These are phyloP conservation scores for Pogona vitticeps DNA, from an alignment of 2,113 vertebrate genomes.

Conservation along the genomic window DNA sequence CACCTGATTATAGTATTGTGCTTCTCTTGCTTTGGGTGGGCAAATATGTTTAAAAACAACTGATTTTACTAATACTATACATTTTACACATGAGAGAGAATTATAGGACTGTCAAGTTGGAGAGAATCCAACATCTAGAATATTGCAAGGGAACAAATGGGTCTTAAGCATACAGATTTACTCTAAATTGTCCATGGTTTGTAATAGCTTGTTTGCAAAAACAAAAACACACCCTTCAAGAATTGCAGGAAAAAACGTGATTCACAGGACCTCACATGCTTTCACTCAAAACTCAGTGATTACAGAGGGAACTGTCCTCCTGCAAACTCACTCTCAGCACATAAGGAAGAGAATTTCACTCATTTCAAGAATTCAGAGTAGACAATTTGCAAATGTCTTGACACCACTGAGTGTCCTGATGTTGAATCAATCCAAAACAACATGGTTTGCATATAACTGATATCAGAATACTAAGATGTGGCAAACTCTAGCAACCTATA, in stretches of 20 bases:
- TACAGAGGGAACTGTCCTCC: neutral
- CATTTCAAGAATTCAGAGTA: neutral
- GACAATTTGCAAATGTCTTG: slow-evolving; percentile 17
- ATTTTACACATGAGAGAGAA: neutral
- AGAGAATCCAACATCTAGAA: neutral
- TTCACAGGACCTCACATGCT: neutral
- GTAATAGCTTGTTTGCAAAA: neutral
- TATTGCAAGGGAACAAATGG: neutral
- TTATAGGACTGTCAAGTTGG: neutral
- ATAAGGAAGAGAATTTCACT: neutral
- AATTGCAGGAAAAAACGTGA: neutral
- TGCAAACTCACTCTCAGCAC: neutral
- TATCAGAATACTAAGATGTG: slow-evolving; percentile 39
- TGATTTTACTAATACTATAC: neutral
- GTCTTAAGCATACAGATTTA: neutral
- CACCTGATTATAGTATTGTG: no score
- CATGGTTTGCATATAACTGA: slow-evolving; percentile 26
- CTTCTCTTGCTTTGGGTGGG: no score
- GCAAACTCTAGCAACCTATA: slow-evolving; percentile 43
- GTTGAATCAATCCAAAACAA: slow-evolving; percentile 49
- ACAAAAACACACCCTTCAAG: neutral
- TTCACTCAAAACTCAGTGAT: neutral
- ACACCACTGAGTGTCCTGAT: neutral
- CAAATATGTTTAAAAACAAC: neutral
- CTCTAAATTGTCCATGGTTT: neutral